phyloP scores from a whole-genome alignment of 1,140 invertebrate genomes.

The Probaryconus sp. region DNA sequence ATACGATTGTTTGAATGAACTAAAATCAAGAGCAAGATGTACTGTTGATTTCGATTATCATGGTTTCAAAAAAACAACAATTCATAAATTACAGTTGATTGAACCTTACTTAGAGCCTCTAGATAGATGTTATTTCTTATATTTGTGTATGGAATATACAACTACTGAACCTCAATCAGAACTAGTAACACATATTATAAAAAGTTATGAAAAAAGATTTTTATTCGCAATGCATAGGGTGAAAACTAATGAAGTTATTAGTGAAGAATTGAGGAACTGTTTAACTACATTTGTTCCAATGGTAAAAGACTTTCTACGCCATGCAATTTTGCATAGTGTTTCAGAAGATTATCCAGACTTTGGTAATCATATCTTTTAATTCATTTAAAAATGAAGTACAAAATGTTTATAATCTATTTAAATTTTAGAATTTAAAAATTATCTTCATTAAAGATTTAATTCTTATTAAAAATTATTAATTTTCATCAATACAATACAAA shows the following conservation, averaged over 20 bases:
- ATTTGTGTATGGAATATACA: conserved; percentile 16
- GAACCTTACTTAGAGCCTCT: conserved; percentile 62
- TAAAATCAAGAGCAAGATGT: too few relatives aligned
- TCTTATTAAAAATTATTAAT: conserved; percentile 10
- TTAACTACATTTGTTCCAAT: conserved; percentile 36
- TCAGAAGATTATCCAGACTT: conserved; percentile 3
- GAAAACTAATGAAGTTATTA: conserved; percentile 6
- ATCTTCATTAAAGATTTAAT: conserved; percentile 14
- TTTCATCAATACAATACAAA: conserved; percentile 10
- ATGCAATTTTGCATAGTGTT: conserved; percentile 61
- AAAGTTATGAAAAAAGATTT: conserved; percentile 67
- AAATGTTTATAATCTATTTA: conserved; percentile 1
- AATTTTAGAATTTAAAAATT: too few relatives aligned
- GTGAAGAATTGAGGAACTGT: conserved; percentile 6
- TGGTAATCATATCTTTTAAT: background rate
- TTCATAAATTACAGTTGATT: conserved; percentile 34
- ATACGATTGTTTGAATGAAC: too few relatives aligned
- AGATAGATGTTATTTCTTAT: conserved; percentile 59
- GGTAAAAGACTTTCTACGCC: conserved; percentile 61
- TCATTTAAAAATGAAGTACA: background rate
- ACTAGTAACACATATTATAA: conserved; percentile 60
- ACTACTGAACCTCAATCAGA: conserved; percentile 17
- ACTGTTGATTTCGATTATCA: too few relatives aligned
- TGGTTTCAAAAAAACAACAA: conserved; percentile 17
- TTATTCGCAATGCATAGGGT: conserved; percentile 51